A percentile compares a stretch with the other conserved stretches of the same genome.
Evolutionary conservation across 2,113 vertebrate species (phyloP).

Genomic region (Pygathrix nemaeus): DNA sequence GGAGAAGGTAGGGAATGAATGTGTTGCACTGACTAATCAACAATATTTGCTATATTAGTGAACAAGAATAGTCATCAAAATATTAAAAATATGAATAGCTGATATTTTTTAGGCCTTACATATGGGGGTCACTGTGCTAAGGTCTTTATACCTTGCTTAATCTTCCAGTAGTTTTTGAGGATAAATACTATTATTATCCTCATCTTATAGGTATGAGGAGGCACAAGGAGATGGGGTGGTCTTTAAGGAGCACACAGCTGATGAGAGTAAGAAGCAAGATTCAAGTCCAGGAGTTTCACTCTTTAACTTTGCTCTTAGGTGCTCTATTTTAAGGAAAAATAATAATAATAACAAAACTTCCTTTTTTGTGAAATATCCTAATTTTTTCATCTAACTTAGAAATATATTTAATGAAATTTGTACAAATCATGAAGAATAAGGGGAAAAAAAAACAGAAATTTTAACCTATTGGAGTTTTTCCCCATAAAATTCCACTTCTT

Average conservation of each 20-base stretch:
- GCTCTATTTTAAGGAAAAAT: neutral
- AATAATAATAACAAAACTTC: neutral
- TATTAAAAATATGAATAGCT: neutral
- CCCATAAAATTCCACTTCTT: neutral
- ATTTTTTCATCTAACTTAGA: slow-evolving; percentile 6
- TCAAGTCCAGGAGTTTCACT: neutral
- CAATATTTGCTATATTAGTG: neutral
- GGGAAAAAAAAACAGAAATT: neutral
- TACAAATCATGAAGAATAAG: neutral
- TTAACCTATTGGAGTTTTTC: neutral
- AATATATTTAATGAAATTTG: neutral
- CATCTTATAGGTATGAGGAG: neutral
- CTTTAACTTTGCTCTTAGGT: neutral
- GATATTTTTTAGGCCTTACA: neutral
- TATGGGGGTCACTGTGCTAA: neutral
- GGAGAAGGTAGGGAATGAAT: neutral
- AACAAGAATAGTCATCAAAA: neutral
- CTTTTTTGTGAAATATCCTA: neutral
- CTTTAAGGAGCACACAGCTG: neutral
- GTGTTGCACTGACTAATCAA: neutral
- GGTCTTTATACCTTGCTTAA: neutral
- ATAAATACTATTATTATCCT: neutral
- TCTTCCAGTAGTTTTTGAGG: neutral
- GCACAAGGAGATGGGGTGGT: neutral
- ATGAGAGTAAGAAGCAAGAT: neutral